Base-by-base conservation (phyloP, 2,113 vertebrate genomes). In the Vidua macroura region DNA sequence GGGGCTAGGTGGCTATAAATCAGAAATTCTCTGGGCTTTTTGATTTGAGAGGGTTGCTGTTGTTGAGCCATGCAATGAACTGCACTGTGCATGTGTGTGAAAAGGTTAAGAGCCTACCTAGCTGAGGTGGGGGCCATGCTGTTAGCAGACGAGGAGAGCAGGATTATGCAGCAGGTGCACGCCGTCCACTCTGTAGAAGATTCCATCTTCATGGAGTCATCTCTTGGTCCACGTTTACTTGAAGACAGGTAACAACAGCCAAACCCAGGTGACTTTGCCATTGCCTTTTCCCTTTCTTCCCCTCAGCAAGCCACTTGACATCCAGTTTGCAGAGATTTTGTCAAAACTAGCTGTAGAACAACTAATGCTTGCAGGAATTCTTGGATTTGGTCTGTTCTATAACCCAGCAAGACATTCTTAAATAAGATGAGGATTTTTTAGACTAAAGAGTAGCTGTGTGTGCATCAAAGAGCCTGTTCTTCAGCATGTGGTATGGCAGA, bases 151-250 rank as follows among this genome's bases (percentile, higher is more conserved):
- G 97, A 98, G 95, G 98, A 98, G 97, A 97, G 98, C 98, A 98
- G 98, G 96, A 97, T 98, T 95, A 96, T 94, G 86, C 98, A 98
- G 93, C 98, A 99, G 98, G 98, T 98, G 96, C 98, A 98, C 96
- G 97, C 97, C 67, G 84, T 98, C 97, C 93, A 90, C 98, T 98
- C 82, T 92, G 90, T 98, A 93, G 98, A 99, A 98, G 97, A 98
- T 98, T 98, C 98, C 92, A 96, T 98, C 98, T 98, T 98, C 98
- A 98, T 98, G 98, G 98, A 98, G 98, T 98, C 98, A 90, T 98
- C 98, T 80, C 97, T 97, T 72, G 97, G 97, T 89, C 98, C 97
- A 83, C 97, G 97, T 95, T 96, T 97, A 90, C 97, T 96, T 96
- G 95, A 97, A 96, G 94, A 97, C 98, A 99, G 99, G 99, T 99